Evolutionary conservation across 2,888 invertebrate genomes (phyloP), one percentile per base, ranked within the genome.

Genomic region (Mythimna loreyi): DNA sequence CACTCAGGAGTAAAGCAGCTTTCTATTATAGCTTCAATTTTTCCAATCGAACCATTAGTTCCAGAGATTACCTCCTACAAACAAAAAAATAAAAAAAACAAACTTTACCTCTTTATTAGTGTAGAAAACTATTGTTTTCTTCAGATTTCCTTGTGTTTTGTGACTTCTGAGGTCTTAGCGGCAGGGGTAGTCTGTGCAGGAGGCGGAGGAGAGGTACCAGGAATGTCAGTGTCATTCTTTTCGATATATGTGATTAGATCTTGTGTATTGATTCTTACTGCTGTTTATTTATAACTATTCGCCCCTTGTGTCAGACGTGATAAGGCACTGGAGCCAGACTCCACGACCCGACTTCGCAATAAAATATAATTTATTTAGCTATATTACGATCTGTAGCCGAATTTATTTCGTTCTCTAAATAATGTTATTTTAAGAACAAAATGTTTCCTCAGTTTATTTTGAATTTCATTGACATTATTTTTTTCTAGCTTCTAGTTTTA

Each of bases 351-450:
- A 2, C 19, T 36, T 67, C 28, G 13, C 61, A 61, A 56, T 56
- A 68, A 67, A 78, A 62, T 11, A 36, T 30, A 50, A 75, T 68
- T 59, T 67, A 67, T 68, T 59, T 45, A 28, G 61, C 55, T 60
- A 33, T 16, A 52, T 45, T 59, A 61, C n/a, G 30, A 56, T 64
- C 49, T 57, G 28, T 65, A 36, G 61, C 52, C 3, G 57, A 67
- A 66, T 63, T 66, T 36, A 47, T 61, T 36, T 53, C 60, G 3
- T 56, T 33, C 40, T 40, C 36, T 21, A 33, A 25, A 40, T 66
- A 72, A 65, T 62, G 16, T 45, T 25, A 45, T 58, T 65, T 59
- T 16, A 47, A 59, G 53, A 66, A 40, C 50, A 61, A 36, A 40
- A 53, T 71, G n/a, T 55, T 21, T 47, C 47, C 30, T 45, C 3